phyloP scores from a whole-genome alignment of 2,113 vertebrate species.

The Lethenteron reissneri region DNA sequence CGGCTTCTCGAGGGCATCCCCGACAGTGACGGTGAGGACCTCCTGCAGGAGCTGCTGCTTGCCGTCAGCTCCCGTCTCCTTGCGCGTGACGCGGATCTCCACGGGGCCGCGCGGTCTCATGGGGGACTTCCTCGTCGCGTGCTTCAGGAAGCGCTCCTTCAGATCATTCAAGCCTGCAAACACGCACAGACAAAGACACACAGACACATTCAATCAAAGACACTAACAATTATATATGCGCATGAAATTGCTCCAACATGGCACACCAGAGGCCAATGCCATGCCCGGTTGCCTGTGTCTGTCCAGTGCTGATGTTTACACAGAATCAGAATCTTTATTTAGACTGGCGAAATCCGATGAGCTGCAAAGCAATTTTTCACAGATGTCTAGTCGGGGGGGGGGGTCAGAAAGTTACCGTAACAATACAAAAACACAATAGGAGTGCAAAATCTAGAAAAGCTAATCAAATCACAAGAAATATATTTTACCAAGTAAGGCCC shows the following conservation, averaged over 20 bases:
- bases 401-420: no score
- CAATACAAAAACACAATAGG: no score
- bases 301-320: not conserved
- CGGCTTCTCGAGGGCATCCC: conserved; percentile 29
- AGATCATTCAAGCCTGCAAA: conserved; percentile 51
- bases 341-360: no score
- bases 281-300: not conserved
- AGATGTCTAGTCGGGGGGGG: no score
- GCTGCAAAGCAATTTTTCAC: no score
- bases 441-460: no score
- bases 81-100: conserved; percentile 45
- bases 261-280: not conserved
- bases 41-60: conserved; percentile 45
- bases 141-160: conserved; percentile 65
- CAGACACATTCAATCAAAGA: not conserved
- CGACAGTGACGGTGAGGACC: conserved; percentile 34
- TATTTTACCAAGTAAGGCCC: no score
- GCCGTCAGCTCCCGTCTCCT: conserved; percentile 37
- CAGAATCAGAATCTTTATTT: no score
- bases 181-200: not conserved
- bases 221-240: not conserved
- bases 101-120: conserved; percentile 27
- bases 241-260: not conserved
- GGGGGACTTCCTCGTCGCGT: conserved; percentile 22
- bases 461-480: no score